These are phyloP conservation scores for Turritopsis rubra DNA, from an alignment of 30 jellyfish, hydroid and myxozoan species.

Conservation along the genomic window DNA sequence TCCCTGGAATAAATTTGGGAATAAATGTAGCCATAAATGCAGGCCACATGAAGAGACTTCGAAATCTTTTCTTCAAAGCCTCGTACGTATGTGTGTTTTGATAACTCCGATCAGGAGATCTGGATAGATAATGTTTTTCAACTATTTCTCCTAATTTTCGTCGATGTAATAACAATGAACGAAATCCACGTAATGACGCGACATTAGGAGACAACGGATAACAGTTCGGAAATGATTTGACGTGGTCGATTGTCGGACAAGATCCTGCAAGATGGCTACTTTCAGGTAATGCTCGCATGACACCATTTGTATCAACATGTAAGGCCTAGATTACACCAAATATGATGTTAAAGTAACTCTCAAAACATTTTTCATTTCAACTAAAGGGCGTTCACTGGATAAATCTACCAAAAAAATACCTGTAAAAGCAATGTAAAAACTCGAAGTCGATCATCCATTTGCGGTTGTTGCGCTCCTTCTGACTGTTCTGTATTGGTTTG, in stretches of 20 bases:
- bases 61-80: constrained; percentile 47
- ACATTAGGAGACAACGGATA: constrained; percentile 63
- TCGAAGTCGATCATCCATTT: constrained; percentile 3
- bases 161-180: constrained; percentile 51
- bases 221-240: constrained; percentile 24
- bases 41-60: constrained; percentile 70
- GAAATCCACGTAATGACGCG: constrained; percentile 43
- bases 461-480: background rate
- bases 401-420: too few species aligned
- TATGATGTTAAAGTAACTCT: too few species aligned
- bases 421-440: constrained; percentile 11
- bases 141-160: constrained; percentile 30
- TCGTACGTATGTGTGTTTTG: constrained; percentile 37
- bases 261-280: constrained; percentile 7
- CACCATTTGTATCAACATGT: constrained; percentile 33
- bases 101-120: background rate
- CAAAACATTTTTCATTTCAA: too few species aligned
- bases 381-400: background rate
- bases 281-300: constrained; percentile 23
- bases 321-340: constrained; percentile 18
- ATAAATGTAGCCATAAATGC: constrained; percentile 57
- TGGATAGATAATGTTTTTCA: background rate
- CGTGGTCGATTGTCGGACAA: background rate
- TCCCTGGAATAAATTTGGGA: constrained; percentile 18
- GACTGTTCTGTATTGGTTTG: background rate